Conservation (phyloP, 1,140 invertebrate genomes). For the Cardiocondyla obscurior region DNA sequence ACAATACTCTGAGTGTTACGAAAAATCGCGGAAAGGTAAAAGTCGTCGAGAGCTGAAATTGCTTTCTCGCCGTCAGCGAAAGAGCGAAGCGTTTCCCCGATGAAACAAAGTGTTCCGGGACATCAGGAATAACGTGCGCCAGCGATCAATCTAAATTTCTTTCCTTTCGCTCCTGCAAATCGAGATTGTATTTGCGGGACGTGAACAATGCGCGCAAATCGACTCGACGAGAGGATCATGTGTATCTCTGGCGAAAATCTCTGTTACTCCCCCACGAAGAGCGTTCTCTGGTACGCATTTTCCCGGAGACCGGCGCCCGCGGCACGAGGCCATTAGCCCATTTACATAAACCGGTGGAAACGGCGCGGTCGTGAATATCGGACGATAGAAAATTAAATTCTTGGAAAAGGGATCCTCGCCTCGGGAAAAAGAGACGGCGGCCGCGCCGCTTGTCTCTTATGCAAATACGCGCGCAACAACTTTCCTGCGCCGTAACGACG, state of each 20-base stretch:
- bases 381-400: constrained; percentile 63
- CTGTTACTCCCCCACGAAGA: constrained; percentile 1
- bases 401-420: constrained; percentile 32
- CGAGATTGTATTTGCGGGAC: neutral
- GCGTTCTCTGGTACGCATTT: constrained; percentile 7
- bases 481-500: neutral
- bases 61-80: neutral
- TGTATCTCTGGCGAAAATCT: neutral
- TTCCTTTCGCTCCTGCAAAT: neutral
- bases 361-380: constrained; percentile 50
- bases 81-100: neutral
- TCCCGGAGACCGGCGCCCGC: neutral
- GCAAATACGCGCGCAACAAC: constrained; percentile 54
- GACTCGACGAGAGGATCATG: neutral
- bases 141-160: neutral
- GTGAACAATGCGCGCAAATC: neutral
- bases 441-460: constrained; percentile 30
- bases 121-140: neutral
- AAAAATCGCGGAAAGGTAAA: too few species aligned
- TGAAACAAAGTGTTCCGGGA: neutral
- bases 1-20: too few species aligned
- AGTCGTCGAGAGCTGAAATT: too few species aligned
- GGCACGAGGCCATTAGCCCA: constrained; percentile 30
- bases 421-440: too few species aligned
- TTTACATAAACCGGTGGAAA: constrained; percentile 64